Evolutionary conservation across 2,797 vertebrate species (phyloP).

Genomic region (Galagoides demidoff): DNA sequence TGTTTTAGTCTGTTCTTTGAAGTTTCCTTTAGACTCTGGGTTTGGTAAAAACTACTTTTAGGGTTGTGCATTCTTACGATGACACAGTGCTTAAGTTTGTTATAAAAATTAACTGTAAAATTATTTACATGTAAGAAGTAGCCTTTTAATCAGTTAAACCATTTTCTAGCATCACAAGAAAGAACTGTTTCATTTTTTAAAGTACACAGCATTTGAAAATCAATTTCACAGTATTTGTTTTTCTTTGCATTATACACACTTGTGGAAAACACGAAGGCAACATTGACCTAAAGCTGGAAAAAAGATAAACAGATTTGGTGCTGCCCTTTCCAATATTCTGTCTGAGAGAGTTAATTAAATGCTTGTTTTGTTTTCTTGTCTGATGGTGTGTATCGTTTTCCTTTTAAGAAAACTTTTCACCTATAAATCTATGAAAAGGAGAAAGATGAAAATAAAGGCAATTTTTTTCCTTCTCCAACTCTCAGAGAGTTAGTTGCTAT

Average conservation of each 20-base stretch:
- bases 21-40: slow-evolving; percentile 14
- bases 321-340: slow-evolving; percentile 32
- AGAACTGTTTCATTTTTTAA: slow-evolving; percentile 28
- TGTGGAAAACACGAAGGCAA: slow-evolving; percentile 34
- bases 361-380: slow-evolving; percentile 55
- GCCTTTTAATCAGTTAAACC: slow-evolving; percentile 48
- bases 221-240: slow-evolving; percentile 39
- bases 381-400: neutral
- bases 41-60: slow-evolving; percentile 5
- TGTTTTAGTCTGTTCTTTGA: slow-evolving; percentile 50
- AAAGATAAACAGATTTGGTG: neutral
- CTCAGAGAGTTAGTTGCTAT: neutral
- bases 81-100: neutral
- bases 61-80: neutral
- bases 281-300: neutral
- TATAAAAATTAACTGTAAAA: slow-evolving; percentile 19
- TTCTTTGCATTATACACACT: slow-evolving; percentile 40
- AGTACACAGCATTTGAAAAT: slow-evolving; percentile 25
- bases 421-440: neutral
- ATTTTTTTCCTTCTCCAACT: neutral
- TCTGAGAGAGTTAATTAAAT: slow-evolving; percentile 66
- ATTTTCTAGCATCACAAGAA: slow-evolving; percentile 26
- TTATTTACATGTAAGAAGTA: neutral
- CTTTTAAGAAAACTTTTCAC: neutral
- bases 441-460: slow-evolving; percentile 28